Evolutionary conservation across 2,797 vertebrate genomes (phyloP).

Genomic region (Kryptolebias ocellatus): DNA sequence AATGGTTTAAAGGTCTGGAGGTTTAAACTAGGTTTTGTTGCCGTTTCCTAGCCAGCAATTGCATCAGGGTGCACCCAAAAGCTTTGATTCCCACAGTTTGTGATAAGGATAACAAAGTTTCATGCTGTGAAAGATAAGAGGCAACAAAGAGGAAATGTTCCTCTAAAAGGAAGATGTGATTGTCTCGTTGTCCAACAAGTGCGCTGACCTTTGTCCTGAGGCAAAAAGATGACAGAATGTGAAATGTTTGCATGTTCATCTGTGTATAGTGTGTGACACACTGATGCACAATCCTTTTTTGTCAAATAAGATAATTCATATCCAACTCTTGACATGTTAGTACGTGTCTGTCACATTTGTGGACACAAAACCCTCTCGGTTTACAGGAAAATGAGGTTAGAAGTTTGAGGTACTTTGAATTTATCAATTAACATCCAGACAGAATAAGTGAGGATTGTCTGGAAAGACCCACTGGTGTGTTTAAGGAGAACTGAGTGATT

Average conservation of each 20-base stretch:
- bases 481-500: constrained; percentile 34
- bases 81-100: constrained; percentile 35
- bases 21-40: constrained; percentile 41
- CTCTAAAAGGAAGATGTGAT: background rate
- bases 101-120: constrained; percentile 20
- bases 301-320: background rate
- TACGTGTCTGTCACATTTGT: background rate
- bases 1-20: constrained; percentile 20
- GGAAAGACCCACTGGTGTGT: constrained; percentile 7
- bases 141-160: background rate
- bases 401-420: background rate
- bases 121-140: constrained; percentile 2
- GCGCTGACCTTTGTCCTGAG: constrained; percentile 17
- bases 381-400: background rate
- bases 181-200: background rate
- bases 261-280: constrained; percentile 1
- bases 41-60: constrained; percentile 37
- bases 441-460: background rate
- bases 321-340: background rate
- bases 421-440: constrained; percentile 38
- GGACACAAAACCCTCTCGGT: background rate
- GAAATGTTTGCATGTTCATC: background rate
- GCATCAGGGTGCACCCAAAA: constrained; percentile 45
- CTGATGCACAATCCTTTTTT: background rate
- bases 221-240: constrained; percentile 22